phyloP scores from a whole-genome alignment of 2,113 vertebrate species.

The Carettochelys insculpta region DNA sequence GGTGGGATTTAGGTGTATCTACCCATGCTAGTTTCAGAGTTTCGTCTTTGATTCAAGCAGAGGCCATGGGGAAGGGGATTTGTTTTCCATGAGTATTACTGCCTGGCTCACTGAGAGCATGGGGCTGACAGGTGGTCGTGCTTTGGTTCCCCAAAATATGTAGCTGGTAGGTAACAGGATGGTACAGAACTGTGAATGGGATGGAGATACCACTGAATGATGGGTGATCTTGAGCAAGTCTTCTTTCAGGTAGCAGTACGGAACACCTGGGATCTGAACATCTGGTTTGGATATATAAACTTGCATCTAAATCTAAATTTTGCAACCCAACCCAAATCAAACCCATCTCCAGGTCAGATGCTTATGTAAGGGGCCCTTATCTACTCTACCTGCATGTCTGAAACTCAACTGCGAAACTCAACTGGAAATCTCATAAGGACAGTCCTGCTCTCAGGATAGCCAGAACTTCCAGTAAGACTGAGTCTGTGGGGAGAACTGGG shows the following conservation, averaged over 20 bases:
- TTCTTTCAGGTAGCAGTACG: neutral
- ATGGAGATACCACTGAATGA: neutral
- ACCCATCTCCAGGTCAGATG: neutral
- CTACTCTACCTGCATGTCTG: neutral
- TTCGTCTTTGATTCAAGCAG: no score
- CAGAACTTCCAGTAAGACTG: neutral
- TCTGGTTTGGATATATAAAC: neutral
- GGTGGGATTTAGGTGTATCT: no score
- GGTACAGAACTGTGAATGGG: neutral
- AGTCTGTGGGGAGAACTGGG: neutral
- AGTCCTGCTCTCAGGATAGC: neutral
- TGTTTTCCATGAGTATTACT: no score
- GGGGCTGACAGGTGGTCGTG: no score
- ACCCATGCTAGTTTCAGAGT: no score
- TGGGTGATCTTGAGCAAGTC: neutral
- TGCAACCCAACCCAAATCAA: neutral
- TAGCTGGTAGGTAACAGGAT: no score
- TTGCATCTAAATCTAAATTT: neutral
- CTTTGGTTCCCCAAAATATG: no score
- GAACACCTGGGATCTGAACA: neutral
- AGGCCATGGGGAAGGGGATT: no score
- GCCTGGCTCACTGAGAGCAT: no score
- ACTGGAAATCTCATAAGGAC: neutral
- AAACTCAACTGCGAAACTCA: neutral
- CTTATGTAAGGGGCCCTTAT: neutral